These are phyloP conservation scores for Oenanthe oenanthe DNA, from an alignment of 2,113 vertebrate species.

Conservation along the genomic window DNA sequence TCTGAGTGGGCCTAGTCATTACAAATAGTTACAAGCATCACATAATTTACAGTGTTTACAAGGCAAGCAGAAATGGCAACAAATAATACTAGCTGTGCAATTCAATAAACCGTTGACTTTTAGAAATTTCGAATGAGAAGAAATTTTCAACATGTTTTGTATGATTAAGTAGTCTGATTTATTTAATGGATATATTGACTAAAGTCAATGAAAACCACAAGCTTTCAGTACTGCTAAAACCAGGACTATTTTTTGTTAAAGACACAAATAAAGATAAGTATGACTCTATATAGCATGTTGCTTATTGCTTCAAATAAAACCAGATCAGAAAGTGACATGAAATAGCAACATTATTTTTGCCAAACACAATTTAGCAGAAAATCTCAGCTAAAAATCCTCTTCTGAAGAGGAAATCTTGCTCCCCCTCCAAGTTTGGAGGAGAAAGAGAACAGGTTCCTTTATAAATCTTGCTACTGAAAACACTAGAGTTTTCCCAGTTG, in stretches of 20 bases:
- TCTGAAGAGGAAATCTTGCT: background rate
- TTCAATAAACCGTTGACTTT: background rate
- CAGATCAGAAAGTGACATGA: background rate
- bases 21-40: background rate
- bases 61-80: background rate
- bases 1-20: background rate
- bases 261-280: background rate
- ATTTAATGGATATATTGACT: background rate
- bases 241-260: background rate
- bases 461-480: background rate
- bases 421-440: background rate
- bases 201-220: background rate
- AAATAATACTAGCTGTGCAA: background rate
- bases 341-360: background rate
- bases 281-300: background rate
- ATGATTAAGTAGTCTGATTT: background rate
- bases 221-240: background rate
- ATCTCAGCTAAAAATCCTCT: background rate
- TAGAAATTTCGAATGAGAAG: background rate
- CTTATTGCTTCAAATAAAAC: background rate
- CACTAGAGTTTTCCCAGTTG: background rate
- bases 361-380: background rate
- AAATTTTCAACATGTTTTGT: background rate
- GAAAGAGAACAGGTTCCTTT: background rate
- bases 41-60: background rate